Base-by-base conservation (phyloP, 2,888 invertebrate genomes). In the Masnerella sp. region DNA sequence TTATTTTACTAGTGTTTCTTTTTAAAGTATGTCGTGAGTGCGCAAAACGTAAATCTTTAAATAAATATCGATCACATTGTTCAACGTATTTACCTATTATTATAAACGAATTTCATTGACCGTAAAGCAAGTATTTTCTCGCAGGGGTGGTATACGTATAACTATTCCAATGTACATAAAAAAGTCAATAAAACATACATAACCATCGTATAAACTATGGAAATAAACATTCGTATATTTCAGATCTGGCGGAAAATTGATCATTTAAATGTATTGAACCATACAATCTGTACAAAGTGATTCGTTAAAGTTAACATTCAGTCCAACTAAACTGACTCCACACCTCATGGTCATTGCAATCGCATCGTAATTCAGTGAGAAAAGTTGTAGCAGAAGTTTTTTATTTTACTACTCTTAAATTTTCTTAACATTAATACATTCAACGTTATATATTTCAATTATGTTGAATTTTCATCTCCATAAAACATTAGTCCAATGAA, bases 261-360 rank as follows among this genome's bases (percentile, higher is more conserved):
- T 42, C 56, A 15, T 18, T 32, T 45, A 47, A 43, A 30, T 58
- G 30, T 11, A 54, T 51, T 54, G 52, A 69, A 5, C 40, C 54
- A 52, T 32, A 72, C 45, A 71, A 52, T 54, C 47, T 65, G 72
- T 64, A 71, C 71, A 65, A 56, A 64, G 42, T 62, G 40, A 47
- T 62, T 54, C 18, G 14, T 25, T 15, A 51, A 70, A 56, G 12
- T 34, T 36, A 42, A 5, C 25, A 20, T 34, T 47, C 58, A 52
- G 52, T 43, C 38, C 11, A 30, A 17, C 45, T 52, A 52, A 59
- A 36, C 9, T 43, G 52, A 59, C 42, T 59, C 17, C 36, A 45
- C 45, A 45, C 45, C 34, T 58, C 58, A n/a, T n/a, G n/a, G 36
- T 36, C 51, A 36, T 22, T 34, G 30, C 20, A 12, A 28, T 32